Base-by-base conservation (phyloP, 1,140 invertebrate genomes). In the Uloborus diversus region DNA sequence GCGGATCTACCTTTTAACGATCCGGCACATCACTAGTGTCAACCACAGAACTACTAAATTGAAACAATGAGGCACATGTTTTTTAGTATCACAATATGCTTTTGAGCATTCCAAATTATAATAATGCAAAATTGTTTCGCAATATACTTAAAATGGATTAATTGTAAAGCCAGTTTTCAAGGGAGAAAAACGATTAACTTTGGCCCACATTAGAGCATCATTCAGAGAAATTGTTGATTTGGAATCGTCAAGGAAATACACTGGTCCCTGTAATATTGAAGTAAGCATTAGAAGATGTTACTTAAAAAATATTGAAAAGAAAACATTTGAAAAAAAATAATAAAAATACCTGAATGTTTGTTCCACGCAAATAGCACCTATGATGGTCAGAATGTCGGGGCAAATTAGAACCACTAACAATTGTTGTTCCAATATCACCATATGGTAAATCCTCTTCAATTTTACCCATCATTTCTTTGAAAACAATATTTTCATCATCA, bases 181-280 rank as follows among this genome's bases (percentile, higher is more conserved):
- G 25, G 88, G 88, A 23, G 88, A 88, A 81, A 88, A 88, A 0
- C 87, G 85, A 82, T 88, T 88, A 3, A 88, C 88, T 82, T 87
- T 88, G 4, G 87, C 87, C 88, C 88, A 88, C 88, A 89, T 89
- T 4, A 88, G 70, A 32, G 88, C 88, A 82, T 88, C 87, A 81
- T 87, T 88, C 23, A 87, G 82, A 28, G 87, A 88, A 20, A 89
- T 82, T 5, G 87, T 85, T 32, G 87, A 87, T 33, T 84, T 84
- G 0, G 86, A 86, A 82, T 88, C 87, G 82, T 88, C 88, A 13
- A 89, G 78, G 49, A 88, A 87, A 71, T 84, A 88, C 13, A 86
- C 85, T 7, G 86, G 85, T 30, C 88, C 88, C 88, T 89, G 83
- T 23, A 83, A 81, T 17, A 73, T 59, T 70, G 56, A 59, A 59